phyloP scores from a whole-genome alignment of 1,140 invertebrate species.

The Rhopalosiphum maidis region DNA sequence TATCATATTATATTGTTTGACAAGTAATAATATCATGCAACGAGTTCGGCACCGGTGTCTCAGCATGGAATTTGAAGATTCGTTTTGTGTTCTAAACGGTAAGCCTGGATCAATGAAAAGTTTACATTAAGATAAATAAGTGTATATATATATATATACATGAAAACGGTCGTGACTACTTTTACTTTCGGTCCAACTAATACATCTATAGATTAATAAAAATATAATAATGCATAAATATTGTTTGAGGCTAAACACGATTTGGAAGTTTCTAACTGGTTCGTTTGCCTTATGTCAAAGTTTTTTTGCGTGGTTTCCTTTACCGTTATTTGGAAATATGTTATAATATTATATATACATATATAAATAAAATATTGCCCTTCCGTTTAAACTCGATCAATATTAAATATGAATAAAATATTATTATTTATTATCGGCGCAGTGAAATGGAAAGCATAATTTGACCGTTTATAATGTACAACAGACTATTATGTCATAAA shows the following conservation, averaged over 20 bases:
- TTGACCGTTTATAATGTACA: background rate
- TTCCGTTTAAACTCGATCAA: background rate
- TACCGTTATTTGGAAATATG: constrained; percentile 31
- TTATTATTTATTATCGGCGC: background rate
- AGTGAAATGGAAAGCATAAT: constrained; percentile 32
- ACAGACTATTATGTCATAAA: background rate
- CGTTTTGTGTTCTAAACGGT: constrained; percentile 51
- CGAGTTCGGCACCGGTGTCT: constrained; percentile 32
- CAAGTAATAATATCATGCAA: constrained; percentile 33
- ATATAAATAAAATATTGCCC: background rate
- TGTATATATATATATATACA: background rate
- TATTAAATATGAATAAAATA: background rate
- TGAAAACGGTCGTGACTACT: constrained; percentile 35
- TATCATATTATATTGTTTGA: background rate
- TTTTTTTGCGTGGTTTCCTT: background rate
- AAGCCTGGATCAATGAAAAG: constrained; percentile 31
- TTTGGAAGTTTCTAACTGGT: constrained; percentile 50
- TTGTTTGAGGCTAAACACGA: constrained; percentile 43
- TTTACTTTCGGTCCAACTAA: constrained; percentile 36
- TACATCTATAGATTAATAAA: background rate
- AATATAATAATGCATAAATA: constrained; percentile 28
- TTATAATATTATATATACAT: background rate
- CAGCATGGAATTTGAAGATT: constrained; percentile 43
- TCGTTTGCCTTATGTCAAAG: constrained; percentile 8
- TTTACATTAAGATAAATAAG: background rate